Evolutionary conservation across 2,113 vertebrate genomes (phyloP), one percentile per base, ranked within the genome.

Genomic region (Cygnus atratus): DNA sequence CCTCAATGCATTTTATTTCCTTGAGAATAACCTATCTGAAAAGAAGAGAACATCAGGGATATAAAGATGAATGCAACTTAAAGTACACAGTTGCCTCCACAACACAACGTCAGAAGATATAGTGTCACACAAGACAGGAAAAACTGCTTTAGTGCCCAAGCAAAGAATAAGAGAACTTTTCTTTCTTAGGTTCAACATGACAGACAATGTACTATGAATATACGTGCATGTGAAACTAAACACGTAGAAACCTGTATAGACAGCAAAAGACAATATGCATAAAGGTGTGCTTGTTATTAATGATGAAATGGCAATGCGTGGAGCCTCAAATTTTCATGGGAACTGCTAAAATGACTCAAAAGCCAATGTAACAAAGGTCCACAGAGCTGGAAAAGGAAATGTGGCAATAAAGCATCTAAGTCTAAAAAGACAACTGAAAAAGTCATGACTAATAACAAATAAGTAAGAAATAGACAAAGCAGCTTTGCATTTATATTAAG

Each of bases 241-340:
- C 21, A 12, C 39, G 6, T n/a, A 54, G 55, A 84, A 77, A 54
- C 4, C 13, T n/a, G 10, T 52, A 7, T 22, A 10, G 15, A 50
- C 11, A 75, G 9, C 31, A 75, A 75, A 61, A 72, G 13, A 13
- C 10, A 16, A 5, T 50, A 70, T 15, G 13, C 18, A 61, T 28
- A 50, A 57, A 65, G 3, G 2, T 61, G 7, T 86, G 5, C 2
- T 4, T 39, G 5, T 52, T 68, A 44, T 82, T 26, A 63, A 9
- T 31, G 13, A 43, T 0, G 0, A 48, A 55, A 39, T 13, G 59
- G 17, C 10, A 73, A n/a, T 11, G 6, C 24, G 6, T 9, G 54
- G 19, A 66, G 9, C 9, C 25, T 89, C 12, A 39, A 28, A 29
- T 66, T 57, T 59, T 65, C 18, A 11, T 74, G 20, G 15, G 57